Conservation (phyloP, 2,113 vertebrate species). For the Nymphicus hollandicus region DNA sequence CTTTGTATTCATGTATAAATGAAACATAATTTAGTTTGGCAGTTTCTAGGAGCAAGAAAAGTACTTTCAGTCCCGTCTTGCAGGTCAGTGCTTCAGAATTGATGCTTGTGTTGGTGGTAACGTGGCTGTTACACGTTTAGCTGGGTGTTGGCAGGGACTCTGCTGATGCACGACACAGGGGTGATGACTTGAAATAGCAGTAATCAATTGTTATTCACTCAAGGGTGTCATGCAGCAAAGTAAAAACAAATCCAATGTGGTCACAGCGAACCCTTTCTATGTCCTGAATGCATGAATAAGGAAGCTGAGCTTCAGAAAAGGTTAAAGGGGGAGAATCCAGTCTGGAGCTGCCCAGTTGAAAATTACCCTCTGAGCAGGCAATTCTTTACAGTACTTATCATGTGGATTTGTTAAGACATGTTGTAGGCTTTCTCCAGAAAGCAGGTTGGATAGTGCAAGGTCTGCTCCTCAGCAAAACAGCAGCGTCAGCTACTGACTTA, state of each 20-base stretch:
- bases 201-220: not conserved
- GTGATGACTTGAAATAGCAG: not conserved
- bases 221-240: not conserved
- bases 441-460: not conserved
- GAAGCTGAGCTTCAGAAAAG: not conserved
- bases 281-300: not conserved
- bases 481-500: not conserved
- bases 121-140: rapidly evolving
- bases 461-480: not conserved
- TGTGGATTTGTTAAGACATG: not conserved
- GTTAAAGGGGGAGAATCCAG: not conserved
- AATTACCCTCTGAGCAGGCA: not conserved
- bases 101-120: not conserved
- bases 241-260: not conserved
- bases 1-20: not conserved
- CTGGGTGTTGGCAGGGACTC: not conserved
- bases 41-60: not conserved
- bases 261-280: not conserved
- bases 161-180: rapidly evolving
- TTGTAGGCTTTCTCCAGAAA: not conserved
- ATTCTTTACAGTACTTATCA: not conserved
- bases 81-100: not conserved
- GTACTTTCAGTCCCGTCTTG: not conserved
- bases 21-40: not conserved
- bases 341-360: not conserved